phyloP scores from a whole-genome alignment of 2,113 vertebrate species.

The Progne subis region DNA sequence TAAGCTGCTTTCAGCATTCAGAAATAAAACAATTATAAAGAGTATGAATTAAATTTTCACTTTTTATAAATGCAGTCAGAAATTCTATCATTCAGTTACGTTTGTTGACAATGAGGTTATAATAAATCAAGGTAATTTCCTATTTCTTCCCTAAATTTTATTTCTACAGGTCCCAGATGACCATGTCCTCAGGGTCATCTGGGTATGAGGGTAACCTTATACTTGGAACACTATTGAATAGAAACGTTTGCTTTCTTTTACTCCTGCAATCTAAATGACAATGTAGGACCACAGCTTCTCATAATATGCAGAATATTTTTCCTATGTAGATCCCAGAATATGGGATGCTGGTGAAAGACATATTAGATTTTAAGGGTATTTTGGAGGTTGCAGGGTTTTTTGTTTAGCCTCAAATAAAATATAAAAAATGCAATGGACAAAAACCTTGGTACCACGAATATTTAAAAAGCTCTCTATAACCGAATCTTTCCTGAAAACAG shows the following conservation, averaged over 20 bases:
- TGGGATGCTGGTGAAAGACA: neutral
- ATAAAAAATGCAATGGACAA: neutral
- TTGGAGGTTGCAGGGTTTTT: neutral
- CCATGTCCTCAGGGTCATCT: neutral
- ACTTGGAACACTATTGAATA: neutral
- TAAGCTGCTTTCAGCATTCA: slow-evolving; percentile 64
- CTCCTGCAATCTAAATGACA: neutral
- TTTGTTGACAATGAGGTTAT: slow-evolving; percentile 3
- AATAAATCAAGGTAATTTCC: slow-evolving; percentile 7
- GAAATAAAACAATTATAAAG: neutral
- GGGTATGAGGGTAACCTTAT: neutral
- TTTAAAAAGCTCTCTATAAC: neutral
- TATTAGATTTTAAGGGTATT: neutral
- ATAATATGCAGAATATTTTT: neutral
- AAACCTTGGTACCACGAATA: neutral
- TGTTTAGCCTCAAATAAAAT: neutral
- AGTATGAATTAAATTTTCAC: neutral
- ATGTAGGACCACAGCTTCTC: neutral
- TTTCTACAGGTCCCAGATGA: neutral
- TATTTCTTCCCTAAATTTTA: neutral
- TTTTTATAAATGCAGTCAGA: neutral
- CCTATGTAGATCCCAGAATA: neutral
- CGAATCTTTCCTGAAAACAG: neutral
- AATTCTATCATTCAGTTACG: neutral
- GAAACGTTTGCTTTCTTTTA: neutral